Percentiles rank a stretch among this genome's conserved stretches.
phyloP scores from a whole-genome alignment of 2,797 vertebrate genomes.

The Falco peregrinus region DNA sequence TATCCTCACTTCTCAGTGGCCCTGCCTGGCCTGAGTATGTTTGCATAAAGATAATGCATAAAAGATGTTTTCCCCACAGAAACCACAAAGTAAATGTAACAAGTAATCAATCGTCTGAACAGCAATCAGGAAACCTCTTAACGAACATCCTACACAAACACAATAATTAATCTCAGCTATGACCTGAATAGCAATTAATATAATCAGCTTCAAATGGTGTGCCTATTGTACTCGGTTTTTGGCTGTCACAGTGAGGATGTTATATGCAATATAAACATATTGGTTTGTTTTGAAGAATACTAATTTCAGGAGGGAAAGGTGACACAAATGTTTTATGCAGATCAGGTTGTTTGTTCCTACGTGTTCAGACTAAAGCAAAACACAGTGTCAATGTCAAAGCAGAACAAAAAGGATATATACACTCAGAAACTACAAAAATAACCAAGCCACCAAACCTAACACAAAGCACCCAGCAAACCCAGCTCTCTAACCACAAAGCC shows the following conservation, averaged over 20 bases:
- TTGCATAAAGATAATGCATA: neutral
- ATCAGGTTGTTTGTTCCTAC: conserved; percentile 22
- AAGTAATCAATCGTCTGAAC: conserved; percentile 76
- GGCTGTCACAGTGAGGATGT: conserved; percentile 42
- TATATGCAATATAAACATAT: conserved; percentile 38
- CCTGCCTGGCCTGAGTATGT: neutral
- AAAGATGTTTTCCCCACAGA: conserved; percentile 72
- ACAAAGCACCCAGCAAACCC: neutral
- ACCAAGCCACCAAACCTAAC: neutral
- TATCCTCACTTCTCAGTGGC: neutral
- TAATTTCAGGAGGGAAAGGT: conserved; percentile 57
- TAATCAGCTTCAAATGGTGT: conserved; percentile 56
- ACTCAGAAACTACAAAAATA: neutral
- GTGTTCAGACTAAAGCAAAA: conserved; percentile 58
- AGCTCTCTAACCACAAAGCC: neutral
- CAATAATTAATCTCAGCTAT: conserved; percentile 79
- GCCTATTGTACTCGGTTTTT: conserved; percentile 49
- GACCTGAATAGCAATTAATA: conserved; percentile 76
- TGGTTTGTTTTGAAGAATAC: conserved; percentile 57
- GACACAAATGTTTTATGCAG: conserved; percentile 34
- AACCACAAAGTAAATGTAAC: conserved; percentile 75
- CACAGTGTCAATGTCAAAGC: conserved; percentile 51
- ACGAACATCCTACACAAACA: conserved; percentile 75
- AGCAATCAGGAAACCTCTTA: conserved; percentile 79
- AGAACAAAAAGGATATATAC: conserved; percentile 28